These are phyloP conservation scores for Dryomyza anilis DNA, from an alignment of 2,888 invertebrate species.

Conservation along the genomic window DNA sequence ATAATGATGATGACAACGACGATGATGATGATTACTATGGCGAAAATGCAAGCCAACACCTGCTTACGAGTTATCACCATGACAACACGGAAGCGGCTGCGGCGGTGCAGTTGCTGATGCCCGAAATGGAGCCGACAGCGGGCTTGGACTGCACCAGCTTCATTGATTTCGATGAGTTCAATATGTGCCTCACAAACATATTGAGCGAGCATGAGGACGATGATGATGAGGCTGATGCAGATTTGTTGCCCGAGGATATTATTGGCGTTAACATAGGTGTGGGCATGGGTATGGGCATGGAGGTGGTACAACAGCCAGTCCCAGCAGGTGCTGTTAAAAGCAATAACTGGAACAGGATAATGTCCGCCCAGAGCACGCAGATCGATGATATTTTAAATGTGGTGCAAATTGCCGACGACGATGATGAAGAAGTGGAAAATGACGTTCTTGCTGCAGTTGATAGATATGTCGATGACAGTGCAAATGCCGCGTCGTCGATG, in stretches of 20 bases:
- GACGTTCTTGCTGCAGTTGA: too few species aligned
- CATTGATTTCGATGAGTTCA: conserved; percentile 55
- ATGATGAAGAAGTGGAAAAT: too few species aligned
- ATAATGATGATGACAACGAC: conserved; percentile 28
- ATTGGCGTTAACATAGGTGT: conserved; percentile 19
- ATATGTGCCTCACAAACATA: conserved; percentile 52
- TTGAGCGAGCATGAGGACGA: conserved; percentile 49
- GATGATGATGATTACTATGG: conserved; percentile 7
- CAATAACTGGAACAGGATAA: conserved; percentile 12
- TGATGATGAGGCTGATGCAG: too few species aligned
- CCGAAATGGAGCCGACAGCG: conserved; percentile 45
- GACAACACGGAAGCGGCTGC: not conserved
- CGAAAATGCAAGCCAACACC: not conserved
- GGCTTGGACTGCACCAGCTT: conserved; percentile 48
- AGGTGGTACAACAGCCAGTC: conserved; percentile 35
- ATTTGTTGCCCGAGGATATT: conserved; percentile 31
- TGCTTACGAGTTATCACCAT: too few species aligned
- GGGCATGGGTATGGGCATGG: too few species aligned
- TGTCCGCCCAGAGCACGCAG: conserved; percentile 26
- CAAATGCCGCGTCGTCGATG: too few species aligned
- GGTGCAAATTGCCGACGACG: conserved; percentile 45
- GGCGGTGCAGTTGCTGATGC: conserved; percentile 45
- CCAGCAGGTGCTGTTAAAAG: conserved; percentile 7
- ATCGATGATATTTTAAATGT: conserved; percentile 46
- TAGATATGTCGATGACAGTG: conserved; percentile 21